Percentiles rank a stretch among this genome's conserved stretches.
Evolutionary conservation across 30 jellyfish, hydroid and myxozoan genomes (phyloP).

Genomic region (Hydra vulgaris): DNA sequence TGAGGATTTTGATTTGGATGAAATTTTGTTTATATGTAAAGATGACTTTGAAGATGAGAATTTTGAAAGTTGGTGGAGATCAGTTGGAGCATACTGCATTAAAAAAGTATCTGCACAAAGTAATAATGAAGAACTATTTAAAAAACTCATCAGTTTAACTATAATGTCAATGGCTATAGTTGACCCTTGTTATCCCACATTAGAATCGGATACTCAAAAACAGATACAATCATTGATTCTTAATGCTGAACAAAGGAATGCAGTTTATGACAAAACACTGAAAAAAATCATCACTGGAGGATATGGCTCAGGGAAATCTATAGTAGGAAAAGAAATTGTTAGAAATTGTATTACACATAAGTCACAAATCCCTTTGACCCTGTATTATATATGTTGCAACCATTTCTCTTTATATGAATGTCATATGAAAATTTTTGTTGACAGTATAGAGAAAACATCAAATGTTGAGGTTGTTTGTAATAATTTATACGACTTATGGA

Average conservation of each 20-base stretch:
- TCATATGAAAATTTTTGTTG: neutral
- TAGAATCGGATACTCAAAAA: neutral
- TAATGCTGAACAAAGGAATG: neutral
- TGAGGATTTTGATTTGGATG: neutral
- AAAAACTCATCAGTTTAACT: neutral
- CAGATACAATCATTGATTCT: neutral
- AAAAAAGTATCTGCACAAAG: neutral
- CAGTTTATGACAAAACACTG: neutral
- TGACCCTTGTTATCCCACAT: neutral
- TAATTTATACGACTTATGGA: neutral
- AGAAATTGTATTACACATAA: neutral
- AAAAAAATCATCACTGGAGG: slow-evolving; percentile 1
- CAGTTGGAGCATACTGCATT: neutral
- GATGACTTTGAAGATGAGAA: neutral
- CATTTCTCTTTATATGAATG: neutral
- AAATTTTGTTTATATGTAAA: neutral
- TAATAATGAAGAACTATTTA: neutral
- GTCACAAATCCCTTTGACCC: neutral
- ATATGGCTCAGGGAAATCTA: neutral
- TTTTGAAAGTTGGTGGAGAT: neutral
- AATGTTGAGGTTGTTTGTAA: neutral
- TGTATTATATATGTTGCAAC: neutral
- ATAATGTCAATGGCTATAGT: neutral
- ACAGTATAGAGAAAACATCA: neutral
- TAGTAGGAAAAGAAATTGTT: neutral